Evolutionary conservation across 2,888 invertebrate species (phyloP), one percentile per base, ranked within the genome.

Genomic region (Hemistola chrysoprasaria): DNA sequence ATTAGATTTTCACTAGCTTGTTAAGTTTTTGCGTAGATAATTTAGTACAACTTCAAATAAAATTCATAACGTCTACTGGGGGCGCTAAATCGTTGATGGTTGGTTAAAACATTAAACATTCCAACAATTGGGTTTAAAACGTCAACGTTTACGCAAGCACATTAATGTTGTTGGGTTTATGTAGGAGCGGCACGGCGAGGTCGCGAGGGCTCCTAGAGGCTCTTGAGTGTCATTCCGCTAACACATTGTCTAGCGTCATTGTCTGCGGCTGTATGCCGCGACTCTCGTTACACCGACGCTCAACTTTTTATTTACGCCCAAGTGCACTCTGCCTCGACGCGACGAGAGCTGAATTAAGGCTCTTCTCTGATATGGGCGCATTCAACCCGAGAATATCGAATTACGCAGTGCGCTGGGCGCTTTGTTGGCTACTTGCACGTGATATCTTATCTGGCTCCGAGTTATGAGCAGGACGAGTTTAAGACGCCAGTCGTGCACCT

Each of bases 271-370:
- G 2, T 3, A 2, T 3, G 4, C 3, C 16, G 62, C 58, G 64
- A 66, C 68, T 71, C 71, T 78, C 78, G 78, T 81, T 79, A 85
- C 79, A 77, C 61, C 78, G 77, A 71, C 76, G 84, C 68, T 85
- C 83, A 84, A 81, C 83, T 85, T 86, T 86, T 86, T 88, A 86
- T 86, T 88, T 85, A 86, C 85, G 81, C 84, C 75, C 78, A 83
- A 87, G 86, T 85, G 84, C 87, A 84, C 86, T 86, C 77, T 64
- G 77, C 71, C 72, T 77, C 76, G 39, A 38, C 33, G 67, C 71
- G 76, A 76, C 69, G 75, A 83, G 85, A 77, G 81, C 78, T 75
- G 85, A 85, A 87, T 86, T 85, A 87, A 84, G 83, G 83, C 76
- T 78, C 85, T 85, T 39, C 78, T 58, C 67, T 82, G 85, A 86